Conservation (phyloP, 2,888 invertebrate genomes). For the Drosophila borborema region DNA sequence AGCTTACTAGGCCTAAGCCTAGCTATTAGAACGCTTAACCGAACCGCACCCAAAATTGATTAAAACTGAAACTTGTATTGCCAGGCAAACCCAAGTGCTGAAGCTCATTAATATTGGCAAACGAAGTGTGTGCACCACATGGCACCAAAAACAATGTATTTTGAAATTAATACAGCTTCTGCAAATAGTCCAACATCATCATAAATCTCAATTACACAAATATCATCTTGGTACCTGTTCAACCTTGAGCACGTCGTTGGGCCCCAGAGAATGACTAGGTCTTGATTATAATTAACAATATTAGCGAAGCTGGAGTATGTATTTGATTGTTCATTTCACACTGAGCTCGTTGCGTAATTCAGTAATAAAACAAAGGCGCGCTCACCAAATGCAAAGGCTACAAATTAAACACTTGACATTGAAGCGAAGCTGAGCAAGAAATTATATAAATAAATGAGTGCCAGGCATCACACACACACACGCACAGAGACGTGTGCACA, state of each 20-base stretch:
- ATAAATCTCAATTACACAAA: conserved; percentile 2
- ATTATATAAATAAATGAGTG: conserved; percentile 71
- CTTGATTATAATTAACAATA: conserved; percentile 30
- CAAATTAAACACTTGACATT: conserved; percentile 59
- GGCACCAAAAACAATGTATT: background rate
- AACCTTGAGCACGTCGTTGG: background rate
- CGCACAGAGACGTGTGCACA: conserved; percentile 25
- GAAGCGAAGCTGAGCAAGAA: conserved; percentile 50
- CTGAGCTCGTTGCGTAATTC: conserved; percentile 26
- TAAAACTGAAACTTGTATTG: background rate
- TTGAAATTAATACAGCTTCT: background rate
- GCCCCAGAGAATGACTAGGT: background rate
- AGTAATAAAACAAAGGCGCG: conserved; percentile 11
- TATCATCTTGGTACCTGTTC: background rate
- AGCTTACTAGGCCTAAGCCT: background rate
- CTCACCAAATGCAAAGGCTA: conserved; percentile 41
- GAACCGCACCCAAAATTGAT: background rate
- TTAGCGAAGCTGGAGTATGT: conserved; percentile 5
- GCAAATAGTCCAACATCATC: background rate
- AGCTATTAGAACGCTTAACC: background rate
- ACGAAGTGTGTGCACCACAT: background rate
- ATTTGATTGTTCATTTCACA: conserved; percentile 14
- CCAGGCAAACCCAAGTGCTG: background rate
- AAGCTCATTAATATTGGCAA: background rate
- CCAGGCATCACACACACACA: conserved; percentile 28